Evolutionary conservation across 2,888 invertebrate species (phyloP), one percentile per base, ranked within the genome.

Genomic region (Yponomeuta cagnagella): DNA sequence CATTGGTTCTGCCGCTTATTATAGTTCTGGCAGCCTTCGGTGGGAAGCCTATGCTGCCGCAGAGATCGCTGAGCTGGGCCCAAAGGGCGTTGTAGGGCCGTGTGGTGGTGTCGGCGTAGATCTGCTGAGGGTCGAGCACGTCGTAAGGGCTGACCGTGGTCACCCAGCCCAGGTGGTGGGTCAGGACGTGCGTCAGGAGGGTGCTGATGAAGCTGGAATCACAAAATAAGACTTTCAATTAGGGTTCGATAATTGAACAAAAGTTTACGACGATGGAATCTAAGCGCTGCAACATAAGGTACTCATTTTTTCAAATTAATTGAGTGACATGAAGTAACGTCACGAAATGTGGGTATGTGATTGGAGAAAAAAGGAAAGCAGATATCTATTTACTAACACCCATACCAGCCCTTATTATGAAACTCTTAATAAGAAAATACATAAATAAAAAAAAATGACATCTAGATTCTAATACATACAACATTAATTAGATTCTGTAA

Each of bases 121-220:
- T 93, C 52, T 78, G 74, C n/a, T 79, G 79, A 15, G 81, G 79
- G 70, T 86, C 86, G 65, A 85, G 76, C 72, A 82, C 82, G 72
- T 90, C 92, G 77, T 91, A 92, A 0, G 93, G 92, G 74, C 92
- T 92, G 23, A 97, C 95, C 0, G 97, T 97, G 48, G 96, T 94
- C 71, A 98, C 97, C 98, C 98, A 98, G 30, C 97, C 97, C 63
- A 98, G 93, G 83, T 98, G 98, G 85, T 98, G 95, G 0, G 98
- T 98, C 70, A 98, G 89, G 68, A 98, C 96, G 73, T 97, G 97
- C 8, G 98, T 98, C 70, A 98, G 85, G 74, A 98, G 93, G 31
- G 97, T 97, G 84, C 97, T 98, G 80, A 98, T 94, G 87, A 98
- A 98, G 89, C 98, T 98, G 93, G 74, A 94, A 94, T 76, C 78